phyloP scores from a whole-genome alignment of 2,797 vertebrate genomes.

The Pseudochirops corinnae region DNA sequence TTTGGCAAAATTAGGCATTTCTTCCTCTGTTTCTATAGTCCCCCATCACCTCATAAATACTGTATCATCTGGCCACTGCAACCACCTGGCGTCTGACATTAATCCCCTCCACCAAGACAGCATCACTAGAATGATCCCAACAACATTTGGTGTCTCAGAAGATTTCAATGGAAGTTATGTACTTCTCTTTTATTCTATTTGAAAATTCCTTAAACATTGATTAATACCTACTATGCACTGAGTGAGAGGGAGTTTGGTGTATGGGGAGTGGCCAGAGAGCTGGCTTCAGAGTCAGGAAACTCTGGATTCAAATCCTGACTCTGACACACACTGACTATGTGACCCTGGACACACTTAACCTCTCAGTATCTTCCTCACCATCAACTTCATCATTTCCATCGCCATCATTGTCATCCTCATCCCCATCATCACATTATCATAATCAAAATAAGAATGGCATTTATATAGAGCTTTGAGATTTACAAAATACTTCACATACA shows the following conservation, averaged over 20 bases:
- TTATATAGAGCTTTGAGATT: not conserved
- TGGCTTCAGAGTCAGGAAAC: not conserved
- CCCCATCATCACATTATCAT: too few species aligned
- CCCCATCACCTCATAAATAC: slow-evolving; percentile 42
- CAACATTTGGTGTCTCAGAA: slow-evolving; percentile 18
- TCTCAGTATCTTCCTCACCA: not conserved
- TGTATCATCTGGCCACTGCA: not conserved
- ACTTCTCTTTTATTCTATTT: slow-evolving; percentile 38
- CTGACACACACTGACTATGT: not conserved
- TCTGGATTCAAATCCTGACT: not conserved
- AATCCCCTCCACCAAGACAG: slow-evolving; percentile 58
- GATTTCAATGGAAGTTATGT: not conserved
- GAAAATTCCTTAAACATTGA: not conserved
- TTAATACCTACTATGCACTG: not conserved
- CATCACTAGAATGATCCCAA: slow-evolving; percentile 9
- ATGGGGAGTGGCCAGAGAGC: not conserved
- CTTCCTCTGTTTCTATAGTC: slow-evolving; percentile 50
- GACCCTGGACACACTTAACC: not conserved
- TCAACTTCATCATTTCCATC: too few species aligned
- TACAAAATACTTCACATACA: not conserved
- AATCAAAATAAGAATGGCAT: too few species aligned
- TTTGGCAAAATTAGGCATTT: slow-evolving; percentile 52
- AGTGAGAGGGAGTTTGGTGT: not conserved
- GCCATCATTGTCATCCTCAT: too few species aligned
- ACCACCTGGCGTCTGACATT: slow-evolving; percentile 72